Evolutionary conservation across 2,888 invertebrate species (phyloP), one percentile per base, ranked within the genome.

Genomic region (Drosophila dives): DNA sequence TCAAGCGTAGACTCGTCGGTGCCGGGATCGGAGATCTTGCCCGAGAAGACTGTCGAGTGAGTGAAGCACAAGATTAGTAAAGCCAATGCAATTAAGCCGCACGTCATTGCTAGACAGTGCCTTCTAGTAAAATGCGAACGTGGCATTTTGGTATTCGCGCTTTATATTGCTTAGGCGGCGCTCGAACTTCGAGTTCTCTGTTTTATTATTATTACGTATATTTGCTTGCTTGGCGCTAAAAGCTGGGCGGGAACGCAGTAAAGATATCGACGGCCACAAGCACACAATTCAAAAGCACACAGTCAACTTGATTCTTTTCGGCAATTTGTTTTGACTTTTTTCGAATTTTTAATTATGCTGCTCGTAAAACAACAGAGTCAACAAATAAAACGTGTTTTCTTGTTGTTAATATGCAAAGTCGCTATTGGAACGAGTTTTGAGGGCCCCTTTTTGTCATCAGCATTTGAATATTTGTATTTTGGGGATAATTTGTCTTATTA

Each of bases 31-130:
- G 79, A 78, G 58, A 84, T 45, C 32, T 83, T 80, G 42, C 73
- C 84, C 56, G 92, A 86, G 34, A 85, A 79, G 36, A 89, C 79
- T 49, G 83, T 51, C 42, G 91, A 85, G 64, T 90, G 90, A 59
- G 87, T 86, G 51, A 91, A 81, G 65, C 90, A 89, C 80, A 92
- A 80, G 70, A 93, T 78, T 69, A 92, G 74, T 63, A 91, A 70
- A 64, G 84, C 82, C 74, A 91, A 74, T 77, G 88, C 88, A 77
- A 89, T 74, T 75, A 92, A 76, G 11, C 78, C 67, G 63, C 87
- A 90, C 86, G 91, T 90, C 92, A 93, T 92, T 56, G 88, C 92
- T 68, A 92, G 81, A 79, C 92, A 91, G 68, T 89, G 91, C 75
- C 86, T 92, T 72, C 87, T 86, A 77, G 87, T 87, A 80, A 90